Evolutionary conservation across 2,888 invertebrate genomes (phyloP), one percentile per base, ranked within the genome.

Genomic region (Ormyrus labotus): DNA sequence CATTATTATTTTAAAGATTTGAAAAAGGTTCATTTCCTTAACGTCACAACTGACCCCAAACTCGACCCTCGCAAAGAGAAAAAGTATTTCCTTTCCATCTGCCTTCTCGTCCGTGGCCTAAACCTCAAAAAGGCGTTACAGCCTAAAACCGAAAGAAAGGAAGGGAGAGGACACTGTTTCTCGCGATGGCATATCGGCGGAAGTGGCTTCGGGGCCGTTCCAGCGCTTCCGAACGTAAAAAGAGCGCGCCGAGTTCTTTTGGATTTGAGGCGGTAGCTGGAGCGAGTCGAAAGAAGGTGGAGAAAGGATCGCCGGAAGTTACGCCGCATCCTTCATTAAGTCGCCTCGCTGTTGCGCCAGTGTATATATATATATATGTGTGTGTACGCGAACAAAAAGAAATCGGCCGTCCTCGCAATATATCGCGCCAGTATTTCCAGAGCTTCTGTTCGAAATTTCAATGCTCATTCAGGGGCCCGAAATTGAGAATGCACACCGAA

Each of bases 321-420:
- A 47, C 68, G 61, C 68, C 67, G 75, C 75, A 68, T 75, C 75
- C 68, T 75, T 75, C 60, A 75, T 75, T 75, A 75, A 68, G 47
- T 67, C 63, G 57, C 13, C 0, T 19, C 19, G 19, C 19, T 1
- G 47, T 47, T 61, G 47, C 10, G 6, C 47, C n/a, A n/a, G 57
- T 47, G 6, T 57, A 47, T 53, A 19, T 19, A 11, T 19, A 60
- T 11, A 47, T 10, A 67, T n/a, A 53, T 6, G 48, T 9, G 2
- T 19, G 2, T 19, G 19, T 19, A 19, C 19, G n/a, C 4, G 45
- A 58, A 72, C 11, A 78, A 19, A 19, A 19, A 19, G 19, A 78
- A 68, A 51, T 72, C 63, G 9, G 63, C 63, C 45, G 7, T 19
- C 48, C 34, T n/a, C 45, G 2, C 19, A 19, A 19, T 19, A 19